Conservation (phyloP, 2,888 invertebrate species). For the Drosophila kambysellisi region DNA sequence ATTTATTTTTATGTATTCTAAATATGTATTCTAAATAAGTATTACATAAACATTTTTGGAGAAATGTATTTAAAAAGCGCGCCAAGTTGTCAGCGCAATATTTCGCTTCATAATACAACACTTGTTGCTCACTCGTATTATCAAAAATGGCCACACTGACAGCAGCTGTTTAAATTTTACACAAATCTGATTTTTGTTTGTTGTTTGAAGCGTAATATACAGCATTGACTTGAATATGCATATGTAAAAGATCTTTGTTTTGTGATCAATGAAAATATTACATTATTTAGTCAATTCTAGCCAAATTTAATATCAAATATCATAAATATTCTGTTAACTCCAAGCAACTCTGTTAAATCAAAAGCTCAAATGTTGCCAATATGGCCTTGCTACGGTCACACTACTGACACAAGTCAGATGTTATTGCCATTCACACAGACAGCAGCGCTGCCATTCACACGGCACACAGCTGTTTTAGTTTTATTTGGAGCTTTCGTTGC, state of each 20-base stretch:
- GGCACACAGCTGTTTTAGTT: constrained; percentile 43
- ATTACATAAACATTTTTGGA: not conserved
- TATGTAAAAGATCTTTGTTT: not conserved
- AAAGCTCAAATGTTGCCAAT: not conserved
- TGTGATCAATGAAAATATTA: not conserved
- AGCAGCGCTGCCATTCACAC: constrained; percentile 32
- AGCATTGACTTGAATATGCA: too few species aligned
- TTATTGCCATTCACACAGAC: constrained; percentile 34
- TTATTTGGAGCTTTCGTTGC: constrained; percentile 22
- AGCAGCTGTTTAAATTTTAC: constrained; percentile 17
- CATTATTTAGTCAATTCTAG: not conserved
- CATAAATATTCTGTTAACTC: not conserved
- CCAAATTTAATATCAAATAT: not conserved
- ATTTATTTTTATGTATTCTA: not conserved
- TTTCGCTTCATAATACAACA: constrained; percentile 16
- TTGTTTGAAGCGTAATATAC: too few species aligned
- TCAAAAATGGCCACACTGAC: constrained; percentile 3
- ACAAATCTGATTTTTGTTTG: not conserved
- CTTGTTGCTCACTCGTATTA: constrained; percentile 29
- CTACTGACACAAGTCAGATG: constrained; percentile 19
- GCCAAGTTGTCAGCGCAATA: constrained; percentile 10
- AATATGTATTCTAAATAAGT: not conserved
- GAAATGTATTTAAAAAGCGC: constrained; percentile 27
- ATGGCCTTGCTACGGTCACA: constrained; percentile 26
- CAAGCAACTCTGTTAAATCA: not conserved